Evolutionary conservation across 2,888 invertebrate species (phyloP).

Genomic region (Heteropelma amictum): DNA sequence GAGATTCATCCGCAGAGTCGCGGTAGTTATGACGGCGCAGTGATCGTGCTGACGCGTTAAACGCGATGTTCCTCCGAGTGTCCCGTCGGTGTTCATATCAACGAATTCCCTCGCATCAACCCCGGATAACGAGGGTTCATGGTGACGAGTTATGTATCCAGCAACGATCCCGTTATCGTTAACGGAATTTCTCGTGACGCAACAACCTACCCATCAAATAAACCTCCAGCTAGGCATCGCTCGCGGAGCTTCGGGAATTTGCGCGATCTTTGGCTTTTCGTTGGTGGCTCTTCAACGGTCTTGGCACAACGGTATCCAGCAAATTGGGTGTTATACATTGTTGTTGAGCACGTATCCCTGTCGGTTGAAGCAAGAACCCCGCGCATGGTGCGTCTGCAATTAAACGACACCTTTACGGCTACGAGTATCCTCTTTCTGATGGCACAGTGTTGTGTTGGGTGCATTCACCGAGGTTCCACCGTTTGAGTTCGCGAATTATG

Average conservation of each 20-base stretch:
- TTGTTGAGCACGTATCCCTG: not conserved
- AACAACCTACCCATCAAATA: not conserved
- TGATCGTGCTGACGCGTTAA: constrained; percentile 25
- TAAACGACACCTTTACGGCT: too few relatives aligned
- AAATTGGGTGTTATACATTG: not conserved
- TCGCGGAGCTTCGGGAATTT: not conserved
- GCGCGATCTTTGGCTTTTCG: not conserved
- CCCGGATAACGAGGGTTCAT: constrained; percentile 17
- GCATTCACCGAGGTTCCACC: not conserved
- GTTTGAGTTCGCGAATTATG: not conserved
- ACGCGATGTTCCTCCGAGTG: constrained; percentile 26
- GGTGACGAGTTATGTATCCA: constrained; percentile 29
- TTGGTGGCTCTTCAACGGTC: not conserved
- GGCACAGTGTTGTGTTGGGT: not conserved
- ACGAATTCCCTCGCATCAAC: constrained; percentile 5
- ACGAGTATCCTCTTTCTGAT: too few relatives aligned
- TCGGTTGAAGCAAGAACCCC: not conserved
- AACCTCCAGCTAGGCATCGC: not conserved
- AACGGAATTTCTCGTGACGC: not conserved
- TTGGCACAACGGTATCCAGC: not conserved
- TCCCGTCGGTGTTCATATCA: constrained; percentile 15
- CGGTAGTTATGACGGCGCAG: constrained; percentile 12
- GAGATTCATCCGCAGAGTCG: constrained; percentile 11
- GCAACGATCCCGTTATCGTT: not conserved
- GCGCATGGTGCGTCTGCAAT: too few relatives aligned